Base-by-base conservation (phyloP, 2,113 vertebrate species). In the Sciurus niger region DNA sequence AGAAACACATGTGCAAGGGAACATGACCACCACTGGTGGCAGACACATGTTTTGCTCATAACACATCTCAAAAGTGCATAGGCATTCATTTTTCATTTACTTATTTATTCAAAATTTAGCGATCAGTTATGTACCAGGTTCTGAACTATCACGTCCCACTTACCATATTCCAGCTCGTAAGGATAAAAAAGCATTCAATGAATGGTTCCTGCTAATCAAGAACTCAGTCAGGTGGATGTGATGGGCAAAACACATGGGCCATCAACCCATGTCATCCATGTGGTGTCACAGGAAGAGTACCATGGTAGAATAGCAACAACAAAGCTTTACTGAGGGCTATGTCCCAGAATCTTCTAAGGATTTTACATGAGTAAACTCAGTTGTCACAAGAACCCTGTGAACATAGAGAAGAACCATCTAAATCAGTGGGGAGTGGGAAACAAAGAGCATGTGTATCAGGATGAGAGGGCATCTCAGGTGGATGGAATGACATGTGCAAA, bases 21-120 rank as follows among this genome's bases (percentile, higher is more conserved):
- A 60, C 84, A n/a, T 89, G 97, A 79, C 85, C 93, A 93, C 82
- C 32, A 46, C 94, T 79, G 90, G 85, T 87, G 94, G 90, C 53
- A 78, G 84, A 24, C 90, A 76, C 83, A 2, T 83, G 91, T 82
- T 93, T 82, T 68, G 87, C 89, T 97, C 53, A 51, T 58, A 92
- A 65, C 43, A 43, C 48, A 74, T 46, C 89, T 51, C 6, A 1
- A 73, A 60, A 74, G 55, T 53, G 58, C 90, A 67, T 6, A 53
- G 53, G 20, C 46, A 46, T 82, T 94, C 10, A 16, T 77, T 79
- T 92, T 85, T 94, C 51, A 16, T 63, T n/a, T 86, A 78, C n/a
- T 46, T 43, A 72, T 79, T 93, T 80, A 40, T 73, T 89, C 84
- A 72, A 43, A 60, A 46, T 92, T 86, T 80, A 84, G 24, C 84